Conservation (phyloP, 2,113 vertebrate species). For the Pterophyllum scalare region DNA sequence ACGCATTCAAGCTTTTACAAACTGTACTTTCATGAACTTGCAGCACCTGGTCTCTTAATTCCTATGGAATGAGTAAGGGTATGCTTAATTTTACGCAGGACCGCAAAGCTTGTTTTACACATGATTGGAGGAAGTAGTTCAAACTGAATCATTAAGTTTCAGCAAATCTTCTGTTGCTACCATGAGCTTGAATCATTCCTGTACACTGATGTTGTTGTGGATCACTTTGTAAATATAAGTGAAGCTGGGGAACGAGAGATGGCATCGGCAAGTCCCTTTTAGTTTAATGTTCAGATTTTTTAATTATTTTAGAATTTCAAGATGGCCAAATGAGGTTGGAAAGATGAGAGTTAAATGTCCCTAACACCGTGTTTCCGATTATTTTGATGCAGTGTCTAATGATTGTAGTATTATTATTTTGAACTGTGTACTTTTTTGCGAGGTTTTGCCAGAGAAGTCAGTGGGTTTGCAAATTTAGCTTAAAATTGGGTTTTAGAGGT, state of each 20-base stretch:
- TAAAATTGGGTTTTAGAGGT: no score
- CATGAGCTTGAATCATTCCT: not conserved
- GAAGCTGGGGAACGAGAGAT: not conserved
- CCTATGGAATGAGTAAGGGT: no score
- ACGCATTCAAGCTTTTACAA: not conserved
- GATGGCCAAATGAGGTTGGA: not conserved
- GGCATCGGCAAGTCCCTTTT: not conserved
- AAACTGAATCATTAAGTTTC: not conserved
- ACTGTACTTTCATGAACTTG: not conserved
- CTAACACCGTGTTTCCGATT: not conserved
- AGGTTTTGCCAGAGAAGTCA: no score
- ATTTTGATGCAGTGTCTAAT: not conserved
- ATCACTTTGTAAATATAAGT: not conserved
- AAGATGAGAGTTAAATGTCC: not conserved
- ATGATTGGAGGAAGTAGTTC: not conserved
- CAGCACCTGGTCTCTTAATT: no score
- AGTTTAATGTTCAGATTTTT: not conserved
- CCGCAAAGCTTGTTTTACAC: not conserved
- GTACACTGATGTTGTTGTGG: not conserved
- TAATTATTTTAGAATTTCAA: not conserved
- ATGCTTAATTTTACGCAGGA: no score
- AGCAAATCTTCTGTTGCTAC: not conserved
- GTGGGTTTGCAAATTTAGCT: no score
- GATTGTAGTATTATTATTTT: slow-evolving; percentile 4
- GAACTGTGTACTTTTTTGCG: not conserved